These are phyloP conservation scores for Iselma pallidipennis DNA, from an alignment of 2,888 invertebrate species.

Conservation along the genomic window DNA sequence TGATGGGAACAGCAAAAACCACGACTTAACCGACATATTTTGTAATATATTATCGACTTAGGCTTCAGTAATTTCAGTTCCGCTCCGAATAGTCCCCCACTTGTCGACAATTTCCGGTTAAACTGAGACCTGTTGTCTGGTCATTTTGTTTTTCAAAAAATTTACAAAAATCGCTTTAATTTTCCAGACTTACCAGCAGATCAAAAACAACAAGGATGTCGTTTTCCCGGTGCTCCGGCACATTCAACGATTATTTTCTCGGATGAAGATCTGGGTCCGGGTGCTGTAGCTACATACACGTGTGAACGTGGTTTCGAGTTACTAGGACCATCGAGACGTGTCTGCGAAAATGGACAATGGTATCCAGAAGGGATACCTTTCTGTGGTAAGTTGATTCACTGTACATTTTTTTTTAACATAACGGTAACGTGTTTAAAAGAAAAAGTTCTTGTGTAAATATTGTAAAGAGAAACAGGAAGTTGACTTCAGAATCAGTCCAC, in stretches of 20 bases:
- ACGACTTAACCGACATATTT: constrained; percentile 7
- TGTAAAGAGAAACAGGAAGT: background rate
- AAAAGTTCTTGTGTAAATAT: background rate
- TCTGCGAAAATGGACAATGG: constrained; percentile 81
- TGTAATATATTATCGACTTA: constrained; percentile 15
- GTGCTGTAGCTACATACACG: constrained; percentile 78
- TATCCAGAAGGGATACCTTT: constrained; percentile 90
- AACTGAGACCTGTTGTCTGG: constrained; percentile 8
- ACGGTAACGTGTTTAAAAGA: background rate
- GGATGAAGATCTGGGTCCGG: constrained; percentile 62
- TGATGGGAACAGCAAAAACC: no score
- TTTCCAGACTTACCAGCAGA: background rate
- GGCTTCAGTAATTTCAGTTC: constrained; percentile 26
- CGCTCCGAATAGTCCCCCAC: constrained; percentile 26
- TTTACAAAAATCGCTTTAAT: background rate
- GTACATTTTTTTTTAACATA: background rate
- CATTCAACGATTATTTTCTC: constrained; percentile 83
- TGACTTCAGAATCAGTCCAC: background rate
- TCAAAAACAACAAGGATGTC: constrained; percentile 58
- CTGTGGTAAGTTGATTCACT: constrained; percentile 74
- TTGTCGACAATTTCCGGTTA: constrained; percentile 28
- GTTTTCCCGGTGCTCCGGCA: constrained; percentile 90
- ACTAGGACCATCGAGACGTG: constrained; percentile 80
- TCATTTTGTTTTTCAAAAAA: background rate
- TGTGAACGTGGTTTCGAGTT: constrained; percentile 91